Evolutionary conservation across 2,888 invertebrate species (phyloP).

Genomic region (Pristionchus maxplancki): DNA sequence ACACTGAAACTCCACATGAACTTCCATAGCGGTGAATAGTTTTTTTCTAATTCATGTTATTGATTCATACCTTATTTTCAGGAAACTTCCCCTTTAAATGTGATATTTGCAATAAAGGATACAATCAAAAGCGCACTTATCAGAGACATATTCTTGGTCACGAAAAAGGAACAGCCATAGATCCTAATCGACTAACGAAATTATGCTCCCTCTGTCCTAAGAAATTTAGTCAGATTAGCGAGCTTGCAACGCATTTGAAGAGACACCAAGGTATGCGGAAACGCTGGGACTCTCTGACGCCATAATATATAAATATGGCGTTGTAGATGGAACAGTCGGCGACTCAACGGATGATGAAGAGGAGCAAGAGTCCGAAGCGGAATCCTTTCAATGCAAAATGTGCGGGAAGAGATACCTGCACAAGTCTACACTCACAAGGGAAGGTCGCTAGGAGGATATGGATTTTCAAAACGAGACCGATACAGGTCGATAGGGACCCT

Average conservation of each 20-base stretch:
- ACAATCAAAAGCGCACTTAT: background rate
- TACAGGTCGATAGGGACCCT: no score
- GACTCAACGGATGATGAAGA: background rate
- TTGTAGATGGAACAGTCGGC: background rate
- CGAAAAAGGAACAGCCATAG: background rate
- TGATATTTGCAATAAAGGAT: background rate
- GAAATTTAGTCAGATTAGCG: background rate
- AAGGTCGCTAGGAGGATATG: no score
- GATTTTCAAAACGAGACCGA: no score
- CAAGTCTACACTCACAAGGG: background rate
- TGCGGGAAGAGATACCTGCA: background rate
- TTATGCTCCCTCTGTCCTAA: background rate
- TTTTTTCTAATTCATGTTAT: background rate
- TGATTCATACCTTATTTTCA: background rate
- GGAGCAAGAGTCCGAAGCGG: background rate
- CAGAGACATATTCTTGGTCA: background rate
- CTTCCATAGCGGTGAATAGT: background rate
- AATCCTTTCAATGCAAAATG: background rate
- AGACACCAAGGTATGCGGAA: background rate
- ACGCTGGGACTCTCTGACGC: no score
- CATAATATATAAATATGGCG: no score
- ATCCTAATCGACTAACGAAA: background rate
- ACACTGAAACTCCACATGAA: background rate
- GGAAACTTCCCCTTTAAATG: background rate
- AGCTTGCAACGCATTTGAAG: background rate